Conservation (phyloP, 2,888 invertebrate species). For the Pachliopta kotzebuea region DNA sequence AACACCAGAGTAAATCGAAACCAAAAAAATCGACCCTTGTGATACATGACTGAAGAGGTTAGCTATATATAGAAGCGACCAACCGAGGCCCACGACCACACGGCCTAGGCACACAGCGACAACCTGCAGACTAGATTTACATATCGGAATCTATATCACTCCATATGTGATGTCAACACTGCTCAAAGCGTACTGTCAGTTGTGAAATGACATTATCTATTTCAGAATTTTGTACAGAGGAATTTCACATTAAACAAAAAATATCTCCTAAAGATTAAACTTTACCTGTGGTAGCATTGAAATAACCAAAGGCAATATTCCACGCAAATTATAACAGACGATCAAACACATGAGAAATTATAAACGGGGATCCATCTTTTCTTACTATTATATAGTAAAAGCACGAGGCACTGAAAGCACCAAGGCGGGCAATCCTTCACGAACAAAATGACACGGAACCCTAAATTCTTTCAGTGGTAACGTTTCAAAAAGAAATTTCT, state of each 20-base stretch:
- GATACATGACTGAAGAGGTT: not conserved
- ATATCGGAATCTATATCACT: conserved; percentile 2
- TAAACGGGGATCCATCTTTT: not conserved
- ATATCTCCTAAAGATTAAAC: too few species aligned
- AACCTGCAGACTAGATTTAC: conserved; percentile 19
- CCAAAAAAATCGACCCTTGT: too few species aligned
- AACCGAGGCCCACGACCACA: conserved; percentile 4
- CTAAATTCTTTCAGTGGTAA: too few species aligned
- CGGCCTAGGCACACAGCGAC: conserved; percentile 2
- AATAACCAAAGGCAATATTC: not conserved
- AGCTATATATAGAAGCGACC: conserved; percentile 8
- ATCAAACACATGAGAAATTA: not conserved
- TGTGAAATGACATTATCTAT: not conserved
- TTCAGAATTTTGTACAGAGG: not conserved
- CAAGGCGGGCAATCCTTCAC: not conserved
- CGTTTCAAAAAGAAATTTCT: too few species aligned
- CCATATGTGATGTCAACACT: not conserved
- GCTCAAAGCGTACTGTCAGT: not conserved
- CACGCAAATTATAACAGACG: conserved; percentile 10
- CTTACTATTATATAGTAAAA: conserved; percentile 7
- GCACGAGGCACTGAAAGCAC: conserved; percentile 13
- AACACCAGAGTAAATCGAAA: too few species aligned
- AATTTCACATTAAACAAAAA: too few species aligned
- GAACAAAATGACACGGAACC: not conserved
- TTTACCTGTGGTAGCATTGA: not conserved